Percentiles rank a stretch among this genome's conserved stretches.
Evolutionary conservation across 37 sponge, comb jelly and placozoan species (phyloP).

Genomic region (Crambe crambe): DNA sequence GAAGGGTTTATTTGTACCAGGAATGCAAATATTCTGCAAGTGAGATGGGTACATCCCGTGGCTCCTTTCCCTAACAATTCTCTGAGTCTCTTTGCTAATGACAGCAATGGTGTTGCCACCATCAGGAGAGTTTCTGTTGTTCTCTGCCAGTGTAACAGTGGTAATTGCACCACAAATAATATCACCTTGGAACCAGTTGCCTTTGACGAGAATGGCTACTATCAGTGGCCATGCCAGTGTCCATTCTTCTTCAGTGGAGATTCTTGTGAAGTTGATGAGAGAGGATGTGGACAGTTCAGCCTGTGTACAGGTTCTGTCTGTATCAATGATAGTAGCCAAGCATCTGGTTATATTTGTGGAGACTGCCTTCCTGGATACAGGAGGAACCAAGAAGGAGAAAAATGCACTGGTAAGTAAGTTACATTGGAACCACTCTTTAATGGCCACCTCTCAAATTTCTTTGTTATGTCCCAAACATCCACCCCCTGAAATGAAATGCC

Average conservation of each 20-base stretch:
- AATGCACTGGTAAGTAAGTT: conserved; percentile 62
- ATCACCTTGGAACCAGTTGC: not conserved
- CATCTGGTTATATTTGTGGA: conserved; percentile 28
- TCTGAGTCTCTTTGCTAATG: conserved; percentile 30
- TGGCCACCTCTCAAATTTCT: too few relatives aligned
- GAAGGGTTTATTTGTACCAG: too few relatives aligned
- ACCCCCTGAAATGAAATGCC: too few relatives aligned
- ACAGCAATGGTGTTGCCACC: conserved; percentile 10
- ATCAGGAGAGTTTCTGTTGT: conserved; percentile 19
- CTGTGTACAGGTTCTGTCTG: conserved; percentile 37
- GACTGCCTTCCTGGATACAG: conserved; percentile 29
- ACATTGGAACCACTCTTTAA: too few relatives aligned
- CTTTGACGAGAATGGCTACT: conserved; percentile 15
- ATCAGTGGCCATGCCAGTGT: conserved; percentile 24
- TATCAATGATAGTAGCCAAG: not conserved
- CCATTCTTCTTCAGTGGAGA: conserved; percentile 23
- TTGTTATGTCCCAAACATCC: too few relatives aligned
- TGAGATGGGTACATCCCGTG: conserved; percentile 11
- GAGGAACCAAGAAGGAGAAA: not conserved
- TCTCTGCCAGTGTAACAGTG: conserved; percentile 57
- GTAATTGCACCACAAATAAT: conserved; percentile 1
- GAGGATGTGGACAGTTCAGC: conserved; percentile 21
- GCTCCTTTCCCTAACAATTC: conserved; percentile 2
- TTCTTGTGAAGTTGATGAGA: conserved; percentile 32
- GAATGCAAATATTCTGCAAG: not conserved